Evolutionary conservation across 2,113 vertebrate species (phyloP), one percentile per base, ranked within the genome.

Genomic region (Periophthalmodon schlosseri): DNA sequence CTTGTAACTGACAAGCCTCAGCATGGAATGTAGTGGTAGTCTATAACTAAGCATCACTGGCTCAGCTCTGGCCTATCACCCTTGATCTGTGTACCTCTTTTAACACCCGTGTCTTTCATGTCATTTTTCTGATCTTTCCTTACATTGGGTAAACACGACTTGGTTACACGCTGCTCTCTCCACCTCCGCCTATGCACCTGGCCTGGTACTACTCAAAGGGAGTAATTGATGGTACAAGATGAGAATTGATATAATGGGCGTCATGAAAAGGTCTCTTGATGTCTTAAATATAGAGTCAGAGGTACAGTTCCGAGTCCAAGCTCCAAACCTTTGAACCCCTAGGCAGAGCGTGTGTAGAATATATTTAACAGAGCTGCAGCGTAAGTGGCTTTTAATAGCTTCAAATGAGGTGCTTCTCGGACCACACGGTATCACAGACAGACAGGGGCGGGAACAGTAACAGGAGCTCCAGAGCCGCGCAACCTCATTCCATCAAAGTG

Each of bases 171-270:
- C 68, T 80, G 73, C 58, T 73, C 63, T 39, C 33, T 78, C 76
- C 78, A 69, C 72, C 81, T 76, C 79, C 73, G 72, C 77, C 73
- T 75, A 70, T 73, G 57, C 77, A 81, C 81, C 78, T 84, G 78
- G 74, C 81, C 78, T 84, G 78, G 74, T 83, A 75, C 73, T 86
- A 73, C 72, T 90, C 81, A 74, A 66, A 72, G 61, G n/a, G 68
- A 88, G 75, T 72, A 58, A 81, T 64, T 54, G 73, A 72, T 39
- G 58, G 73, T 82, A 80, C 75, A 56, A 79, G 68, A 24, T 68
- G 70, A 78, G 72, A 83, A 69, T 79, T 74, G 84, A 73, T 87
- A 82, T 90, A 88, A 91, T 90, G 86, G 82, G 67, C 82, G 76
- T 7, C 63, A 63, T 64, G 73, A 82, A 66, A 84, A 75, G 71